Evolutionary conservation across 2,113 vertebrate species (phyloP).

Genomic region (Petrocephalus zakoni): DNA sequence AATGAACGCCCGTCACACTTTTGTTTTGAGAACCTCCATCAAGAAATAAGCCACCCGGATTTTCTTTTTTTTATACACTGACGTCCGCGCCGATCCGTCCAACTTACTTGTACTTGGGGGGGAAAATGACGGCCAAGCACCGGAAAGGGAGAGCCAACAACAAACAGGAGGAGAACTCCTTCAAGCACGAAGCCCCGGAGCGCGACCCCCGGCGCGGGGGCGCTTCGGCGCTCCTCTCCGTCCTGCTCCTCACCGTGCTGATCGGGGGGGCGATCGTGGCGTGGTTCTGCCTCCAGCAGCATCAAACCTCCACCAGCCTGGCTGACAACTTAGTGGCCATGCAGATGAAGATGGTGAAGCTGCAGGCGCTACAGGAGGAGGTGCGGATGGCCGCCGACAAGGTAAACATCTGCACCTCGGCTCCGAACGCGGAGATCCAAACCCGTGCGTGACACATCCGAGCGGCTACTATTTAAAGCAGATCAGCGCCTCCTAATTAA

Average conservation of each 20-base stretch:
- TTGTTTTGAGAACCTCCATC: background rate
- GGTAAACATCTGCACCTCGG: conserved; percentile 40
- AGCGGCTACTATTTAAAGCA: background rate
- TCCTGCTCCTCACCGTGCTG: conserved; percentile 44
- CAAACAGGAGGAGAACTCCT: conserved; percentile 55
- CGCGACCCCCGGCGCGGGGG: conserved; percentile 32
- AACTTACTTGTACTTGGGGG: background rate
- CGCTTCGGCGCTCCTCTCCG: conserved; percentile 29
- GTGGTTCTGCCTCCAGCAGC: conserved; percentile 61
- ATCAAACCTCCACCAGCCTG: conserved; percentile 53
- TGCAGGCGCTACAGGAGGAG: conserved; percentile 56
- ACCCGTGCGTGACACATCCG: background rate
- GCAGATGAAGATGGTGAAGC: conserved; percentile 55
- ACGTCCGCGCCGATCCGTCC: background rate
- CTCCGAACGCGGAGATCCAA: background rate
- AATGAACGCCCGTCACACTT: conserved; percentile 8
- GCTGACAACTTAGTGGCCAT: conserved; percentile 52
- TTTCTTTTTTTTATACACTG: background rate
- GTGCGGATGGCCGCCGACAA: conserved; percentile 44
- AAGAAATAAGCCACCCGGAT: background rate
- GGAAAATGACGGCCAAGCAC: conserved; percentile 63
- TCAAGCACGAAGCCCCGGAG: conserved; percentile 42
- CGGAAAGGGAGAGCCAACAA: conserved; percentile 56
- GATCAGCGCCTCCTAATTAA: background rate
- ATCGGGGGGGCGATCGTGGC: conserved; percentile 37